Evolutionary conservation across 2,797 vertebrate genomes (phyloP).

Genomic region (Oreortyx pictus): DNA sequence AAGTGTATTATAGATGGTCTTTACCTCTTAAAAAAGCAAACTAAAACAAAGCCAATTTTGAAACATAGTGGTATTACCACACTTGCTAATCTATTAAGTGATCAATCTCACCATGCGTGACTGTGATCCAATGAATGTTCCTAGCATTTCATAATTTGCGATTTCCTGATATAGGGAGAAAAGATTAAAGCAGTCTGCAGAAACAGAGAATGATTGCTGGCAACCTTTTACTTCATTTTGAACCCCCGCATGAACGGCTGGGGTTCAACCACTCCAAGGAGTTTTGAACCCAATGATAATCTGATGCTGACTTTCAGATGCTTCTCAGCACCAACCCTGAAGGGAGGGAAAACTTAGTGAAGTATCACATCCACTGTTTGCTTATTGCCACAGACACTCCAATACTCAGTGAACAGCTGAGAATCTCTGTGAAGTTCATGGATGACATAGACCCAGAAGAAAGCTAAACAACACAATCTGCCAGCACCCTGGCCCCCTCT

Average conservation of each 20-base stretch:
- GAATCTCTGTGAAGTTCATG: not conserved
- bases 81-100: not conserved
- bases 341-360: not conserved
- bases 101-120: not conserved
- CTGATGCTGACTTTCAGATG: not conserved
- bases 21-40: not conserved
- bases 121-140: not conserved
- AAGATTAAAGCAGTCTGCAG: not conserved
- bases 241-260: not conserved
- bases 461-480: conserved; percentile 27
- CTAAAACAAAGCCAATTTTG: not conserved
- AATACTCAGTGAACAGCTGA: not conserved
- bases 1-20: not conserved
- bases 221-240: not conserved
- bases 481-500: not conserved
- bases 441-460: not conserved
- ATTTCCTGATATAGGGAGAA: not conserved
- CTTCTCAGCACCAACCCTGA: not conserved
- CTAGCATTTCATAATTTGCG: not conserved
- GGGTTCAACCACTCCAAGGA: not conserved
- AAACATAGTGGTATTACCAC: not conserved
- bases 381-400: not conserved
- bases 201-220: not conserved
- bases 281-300: not conserved
- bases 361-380: not conserved